Evolutionary conservation across 2,113 vertebrate species (phyloP), one percentile per base, ranked within the genome.

Genomic region (Scopus umbretta): DNA sequence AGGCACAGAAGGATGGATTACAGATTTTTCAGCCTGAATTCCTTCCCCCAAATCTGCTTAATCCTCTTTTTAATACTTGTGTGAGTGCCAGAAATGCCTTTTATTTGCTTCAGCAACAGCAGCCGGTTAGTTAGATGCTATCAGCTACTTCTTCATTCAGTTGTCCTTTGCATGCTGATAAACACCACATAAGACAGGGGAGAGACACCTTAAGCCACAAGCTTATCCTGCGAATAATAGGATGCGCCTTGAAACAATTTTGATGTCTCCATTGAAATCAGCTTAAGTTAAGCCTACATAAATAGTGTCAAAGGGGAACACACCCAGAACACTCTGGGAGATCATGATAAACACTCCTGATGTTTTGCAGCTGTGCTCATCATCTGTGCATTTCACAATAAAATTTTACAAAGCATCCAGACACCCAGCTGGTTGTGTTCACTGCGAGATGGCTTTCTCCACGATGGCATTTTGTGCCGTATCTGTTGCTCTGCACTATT

Each of bases 331-430:
- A 22, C 82, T 92, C 96, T 89, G 94, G 96, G 97, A 97, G 96
- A 96, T 92, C 95, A 85, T 90, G 97, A 97, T 97, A 97, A 98
- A 98, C 96, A 96, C 90, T 96, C 80, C 81, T 96, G 96, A 98
- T 97, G 95, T 93, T 95, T 97, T 98, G 96, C 99, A 99, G 99
- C 98, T 98, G 99, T 98, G 96, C 93, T 97, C 97, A 98, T 99
- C 98, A 97, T 98, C 98, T 98, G 97, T 97, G 96, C 97, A 96
- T 99, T 98, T 98, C 98, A 98, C 98, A 98, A 98, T 98, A 98
- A 99, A 99, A 98, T 97, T 99, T 99, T 98, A 99, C 97, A 97
- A 98, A 98, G 97, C 98, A 63, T 98, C 97, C 91, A 98, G 98
- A 97, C 95, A 96, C 97, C 97, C 98, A 98, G 98, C 98, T 99